Base-by-base conservation (phyloP, 2,888 invertebrate species). In the Buathra laborator region DNA sequence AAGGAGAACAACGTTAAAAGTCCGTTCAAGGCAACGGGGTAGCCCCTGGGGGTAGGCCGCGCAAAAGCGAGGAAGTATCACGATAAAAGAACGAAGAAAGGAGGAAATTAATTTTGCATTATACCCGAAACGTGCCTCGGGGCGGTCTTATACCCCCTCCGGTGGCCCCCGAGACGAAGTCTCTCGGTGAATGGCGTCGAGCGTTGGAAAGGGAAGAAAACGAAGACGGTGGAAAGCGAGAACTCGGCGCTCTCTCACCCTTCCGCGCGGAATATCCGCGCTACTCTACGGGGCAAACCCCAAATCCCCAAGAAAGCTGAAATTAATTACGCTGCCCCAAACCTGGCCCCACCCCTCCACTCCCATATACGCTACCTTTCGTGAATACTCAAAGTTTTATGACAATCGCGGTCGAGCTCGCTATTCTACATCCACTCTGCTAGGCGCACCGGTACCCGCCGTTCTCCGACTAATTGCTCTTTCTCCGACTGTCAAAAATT, bases 21-120 rank as follows among this genome's bases (percentile, higher is more conserved):
- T 87, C 86, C 87, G 84, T 86, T 84, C 66, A 79, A 70, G 86
- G 62, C 53, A 85, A 76, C 77, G 66, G 68, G 76, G 6, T 9
- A 37, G 80, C 74, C 84, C 59, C 76, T 29, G 72, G 71, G 86
- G 86, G 71, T 77, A 83, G 85, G 86, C 78, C 74, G 71, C 74
- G 86, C 81, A 86, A 85, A 83, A 77, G 81, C 85, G 86, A 83
- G 84, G 87, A 87, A 86, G 86, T 84, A 87, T 87, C 85, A 78
- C 85, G 87, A 88, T 88, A 87, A 87, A 88, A 88, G 88, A 87
- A 88, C 78, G 86, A 85, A 86, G 87, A 87, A 86, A 88, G 75
- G 82, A 88, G 88, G 87, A 88, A 88, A 88, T 88, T 88, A 88
- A 88, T 88, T 88, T 88, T 88, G 87, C 86, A 88, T 88, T 88